Base-by-base conservation (phyloP, 2,888 invertebrate species). In the Drosophila demipolita region DNA sequence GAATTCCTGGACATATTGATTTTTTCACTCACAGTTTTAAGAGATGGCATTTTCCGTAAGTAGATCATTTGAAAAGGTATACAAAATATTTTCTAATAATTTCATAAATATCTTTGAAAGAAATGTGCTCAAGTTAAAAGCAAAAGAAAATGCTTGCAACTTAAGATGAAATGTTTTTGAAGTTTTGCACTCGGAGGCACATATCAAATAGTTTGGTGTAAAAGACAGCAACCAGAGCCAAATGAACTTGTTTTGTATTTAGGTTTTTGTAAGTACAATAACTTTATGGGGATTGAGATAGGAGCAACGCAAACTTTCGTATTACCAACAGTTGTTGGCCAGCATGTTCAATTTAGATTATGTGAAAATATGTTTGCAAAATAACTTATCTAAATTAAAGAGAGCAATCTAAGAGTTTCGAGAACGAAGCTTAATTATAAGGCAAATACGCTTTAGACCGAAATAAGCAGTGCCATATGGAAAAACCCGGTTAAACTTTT, bases 91-190 rank as follows among this genome's bases (percentile, higher is more conserved):
- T 80, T 70, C 40, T 57, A 72, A 82, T 80, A 87, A 88, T 88
- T 84, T 80, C 88, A 78, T 73, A 82, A 87, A 87, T 87, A 77
- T 68, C 79, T 84, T 54, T 73, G 82, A 57, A 70, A 85, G 77
- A 82, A 83, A 83, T 82, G 61, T 49, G 62, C 58, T 53, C 54
- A 66, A 60, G 66, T 66, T 53, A 64, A 64, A 62, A 48, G 54
- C 50, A 63, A 64, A 58, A n/a, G 33, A 36, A 23, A 17, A 62
- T 62, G 48, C 69, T 73, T 55, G 26, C 67, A 62, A 61, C 69
- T 70, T 74, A 59, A 73, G 82, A 84, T 89, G 80, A 87, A 88
- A 87, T 87, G 88, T 85, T 86, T 83, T 75, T 61, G 50, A 64
- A 78, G 60, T 36, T 53, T 54, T 66, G 63, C 63, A 60, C 42